Evolutionary conservation across 2,797 vertebrate genomes (phyloP), one percentile per base, ranked within the genome.

Genomic region (Clarias pachynema): DNA sequence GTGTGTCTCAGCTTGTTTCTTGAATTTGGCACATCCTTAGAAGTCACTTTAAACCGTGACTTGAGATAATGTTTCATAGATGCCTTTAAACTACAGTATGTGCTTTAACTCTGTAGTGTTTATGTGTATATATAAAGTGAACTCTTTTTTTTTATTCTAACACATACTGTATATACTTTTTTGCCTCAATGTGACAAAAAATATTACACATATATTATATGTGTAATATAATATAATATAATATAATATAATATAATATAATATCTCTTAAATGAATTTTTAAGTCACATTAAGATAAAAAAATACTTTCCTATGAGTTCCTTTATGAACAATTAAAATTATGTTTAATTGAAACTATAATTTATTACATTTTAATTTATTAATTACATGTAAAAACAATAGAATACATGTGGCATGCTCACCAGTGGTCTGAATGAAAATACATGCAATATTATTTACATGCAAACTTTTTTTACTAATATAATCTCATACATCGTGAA

Each of bases 1-100:
- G 89, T 89, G 92, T 93, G 94, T 93, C 94, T 94, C 95, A 95
- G 92, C 92, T 91, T 86, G 94, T 93, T 12, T 89, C 94, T 92
- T 94, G 83, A 93, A 81, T 90, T 89, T 88, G 90, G 81, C 84
- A 90, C 91, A 92, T 92, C 87, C 84, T 69, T 91, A 89, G 91
- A 92, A 91, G 91, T 89, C 92, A 90, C 88, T 94, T 93, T 91
- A 87, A 85, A 88, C 93, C 91, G 92, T 89, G 92, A 90, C 91
- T 90, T 91, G 89, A 90, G 89, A 92, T 92, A 94, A 93, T 90
- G 81, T 89, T 89, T 92, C 80, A 90, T 89, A 86, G 89, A 90
- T 84, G 91, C 89, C 89, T 90, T 88, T n/a, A 60, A 90, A 87
- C 91, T 89, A 44, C 44, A 44, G 8, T 1, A 89, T 87, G 75